Evolutionary conservation across 2,113 vertebrate species (phyloP).

Genomic region (Hepsetus odoe): DNA sequence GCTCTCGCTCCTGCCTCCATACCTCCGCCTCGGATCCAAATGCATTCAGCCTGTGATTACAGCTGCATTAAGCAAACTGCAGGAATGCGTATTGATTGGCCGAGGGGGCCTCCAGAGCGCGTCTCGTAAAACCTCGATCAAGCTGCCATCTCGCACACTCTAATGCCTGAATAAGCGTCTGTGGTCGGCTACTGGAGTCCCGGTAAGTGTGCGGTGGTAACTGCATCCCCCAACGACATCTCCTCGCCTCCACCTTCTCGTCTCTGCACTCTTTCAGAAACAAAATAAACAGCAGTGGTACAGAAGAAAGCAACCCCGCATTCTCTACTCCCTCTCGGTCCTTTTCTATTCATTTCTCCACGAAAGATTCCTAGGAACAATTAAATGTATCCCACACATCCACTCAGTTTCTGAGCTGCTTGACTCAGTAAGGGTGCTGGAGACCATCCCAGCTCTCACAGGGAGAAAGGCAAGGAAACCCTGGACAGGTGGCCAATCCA

Average conservation of each 20-base stretch:
- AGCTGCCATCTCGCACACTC: slow-evolving; percentile 65
- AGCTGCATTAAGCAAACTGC: slow-evolving; percentile 71
- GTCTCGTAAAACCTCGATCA: slow-evolving; percentile 64
- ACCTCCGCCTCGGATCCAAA: slow-evolving; percentile 56
- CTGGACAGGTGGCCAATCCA: too few species aligned
- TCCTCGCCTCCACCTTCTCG: slow-evolving; percentile 36
- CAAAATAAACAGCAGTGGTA: slow-evolving; percentile 73
- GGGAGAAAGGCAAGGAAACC: too few species aligned
- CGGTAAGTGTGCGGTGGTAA: slow-evolving; percentile 80
- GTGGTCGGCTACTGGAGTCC: slow-evolving; percentile 71
- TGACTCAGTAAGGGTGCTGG: too few species aligned
- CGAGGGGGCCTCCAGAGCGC: slow-evolving; percentile 61
- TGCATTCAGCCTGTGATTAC: slow-evolving; percentile 73
- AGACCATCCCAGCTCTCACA: too few species aligned
- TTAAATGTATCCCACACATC: too few species aligned
- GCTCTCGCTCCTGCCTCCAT: slow-evolving; percentile 28
- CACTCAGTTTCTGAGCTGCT: too few species aligned
- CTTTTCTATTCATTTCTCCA: slow-evolving; percentile 44
- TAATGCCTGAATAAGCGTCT: slow-evolving; percentile 70
- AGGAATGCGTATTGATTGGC: slow-evolving; percentile 78
- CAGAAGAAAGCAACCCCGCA: background rate
- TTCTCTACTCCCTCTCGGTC: background rate
- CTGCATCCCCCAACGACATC: slow-evolving; percentile 76
- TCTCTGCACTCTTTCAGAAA: slow-evolving; percentile 65
- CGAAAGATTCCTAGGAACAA: too few species aligned